Evolutionary conservation across 1,140 invertebrate genomes (phyloP).

Genomic region (Homalodisca vitripennis): DNA sequence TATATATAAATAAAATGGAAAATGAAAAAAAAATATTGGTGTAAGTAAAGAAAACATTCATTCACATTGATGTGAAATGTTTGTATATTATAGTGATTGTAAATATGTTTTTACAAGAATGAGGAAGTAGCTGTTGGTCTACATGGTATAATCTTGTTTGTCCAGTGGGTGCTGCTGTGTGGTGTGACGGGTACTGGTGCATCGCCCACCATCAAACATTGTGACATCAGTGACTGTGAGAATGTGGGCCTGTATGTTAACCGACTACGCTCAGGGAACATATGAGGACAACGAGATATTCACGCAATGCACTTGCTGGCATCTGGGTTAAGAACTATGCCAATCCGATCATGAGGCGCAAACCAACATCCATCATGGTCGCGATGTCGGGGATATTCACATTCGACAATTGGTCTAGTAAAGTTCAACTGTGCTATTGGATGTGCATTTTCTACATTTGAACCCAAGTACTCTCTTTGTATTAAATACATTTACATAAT

Average conservation of each 20-base stretch:
- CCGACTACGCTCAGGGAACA: conserved; percentile 90
- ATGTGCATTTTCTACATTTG: too few species aligned
- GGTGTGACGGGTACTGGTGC: conserved; percentile 90
- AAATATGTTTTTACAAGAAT: too few species aligned
- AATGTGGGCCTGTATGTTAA: conserved; percentile 96
- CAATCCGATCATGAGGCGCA: conserved; percentile 96
- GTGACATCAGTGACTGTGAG: conserved; percentile 93
- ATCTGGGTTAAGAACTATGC: conserved; percentile 99
- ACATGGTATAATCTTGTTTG: too few species aligned
- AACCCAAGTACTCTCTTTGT: too few species aligned
- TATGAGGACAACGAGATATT: conserved; percentile 98
- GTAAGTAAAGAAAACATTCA: too few species aligned
- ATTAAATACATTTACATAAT: too few species aligned
- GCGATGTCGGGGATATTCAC: conserved; percentile 99
- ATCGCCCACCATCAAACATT: conserved; percentile 92
- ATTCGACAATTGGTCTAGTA: conserved; percentile 96
- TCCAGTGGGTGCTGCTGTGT: conserved; percentile 93
- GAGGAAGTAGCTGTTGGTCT: too few species aligned
- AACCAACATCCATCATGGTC: conserved; percentile 97
- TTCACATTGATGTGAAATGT: too few species aligned
- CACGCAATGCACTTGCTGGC: conserved; percentile 93
- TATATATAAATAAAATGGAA: too few species aligned
- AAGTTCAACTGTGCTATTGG: too few species aligned
- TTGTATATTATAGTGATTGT: too few species aligned
- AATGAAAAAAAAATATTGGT: too few species aligned